Evolutionary conservation across 2,888 invertebrate genomes (phyloP).

Genomic region (Diabrotica balteata): DNA sequence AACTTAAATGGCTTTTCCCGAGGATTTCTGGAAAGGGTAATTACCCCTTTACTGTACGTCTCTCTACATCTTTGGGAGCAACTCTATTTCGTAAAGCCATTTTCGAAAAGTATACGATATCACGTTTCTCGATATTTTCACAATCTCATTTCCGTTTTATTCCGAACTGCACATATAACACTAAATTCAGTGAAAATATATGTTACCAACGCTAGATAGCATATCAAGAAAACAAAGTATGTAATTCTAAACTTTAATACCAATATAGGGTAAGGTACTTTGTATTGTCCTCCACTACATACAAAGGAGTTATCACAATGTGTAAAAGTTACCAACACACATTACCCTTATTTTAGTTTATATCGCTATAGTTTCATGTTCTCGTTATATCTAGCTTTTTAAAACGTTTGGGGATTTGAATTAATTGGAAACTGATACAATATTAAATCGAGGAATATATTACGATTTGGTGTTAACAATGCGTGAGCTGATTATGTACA

Average conservation of each 20-base stretch:
- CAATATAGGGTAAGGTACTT: too few species aligned
- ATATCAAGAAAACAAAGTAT: not conserved
- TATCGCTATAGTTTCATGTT: too few species aligned
- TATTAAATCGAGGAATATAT: too few species aligned
- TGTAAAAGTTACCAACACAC: too few species aligned
- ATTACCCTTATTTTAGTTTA: too few species aligned
- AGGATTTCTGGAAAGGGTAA: not conserved
- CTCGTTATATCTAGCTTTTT: too few species aligned
- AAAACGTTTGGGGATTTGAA: too few species aligned
- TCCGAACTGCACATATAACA: not conserved
- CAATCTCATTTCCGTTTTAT: not conserved
- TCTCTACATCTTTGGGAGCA: not conserved
- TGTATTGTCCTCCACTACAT: too few species aligned
- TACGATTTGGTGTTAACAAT: too few species aligned
- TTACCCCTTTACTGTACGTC: not conserved
- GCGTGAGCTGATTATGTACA: too few species aligned
- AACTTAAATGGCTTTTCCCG: not conserved
- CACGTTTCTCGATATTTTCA: not conserved
- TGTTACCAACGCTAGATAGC: not conserved
- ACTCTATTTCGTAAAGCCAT: not conserved
- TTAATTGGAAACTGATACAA: too few species aligned
- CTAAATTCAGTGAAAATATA: not conserved
- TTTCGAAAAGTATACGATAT: not conserved
- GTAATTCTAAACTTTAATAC: not conserved
- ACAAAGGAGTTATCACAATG: too few species aligned